phyloP scores from a whole-genome alignment of 2,797 vertebrate genomes.

The Clarias laeviceps region DNA sequence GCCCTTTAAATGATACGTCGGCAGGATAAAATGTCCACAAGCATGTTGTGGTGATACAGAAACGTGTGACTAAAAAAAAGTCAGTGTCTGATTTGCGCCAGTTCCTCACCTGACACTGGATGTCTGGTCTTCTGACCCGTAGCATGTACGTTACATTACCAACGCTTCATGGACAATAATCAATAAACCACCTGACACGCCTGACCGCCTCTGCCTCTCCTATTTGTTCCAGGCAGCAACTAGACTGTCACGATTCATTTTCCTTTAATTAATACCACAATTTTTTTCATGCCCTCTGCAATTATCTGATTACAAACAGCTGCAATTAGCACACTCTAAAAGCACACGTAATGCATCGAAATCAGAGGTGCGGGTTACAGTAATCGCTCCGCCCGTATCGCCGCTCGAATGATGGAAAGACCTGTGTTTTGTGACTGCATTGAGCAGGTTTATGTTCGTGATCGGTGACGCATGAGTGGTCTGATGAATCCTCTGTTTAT shows the following conservation, averaged over 20 bases:
- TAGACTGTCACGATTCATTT: not conserved
- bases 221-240: not conserved
- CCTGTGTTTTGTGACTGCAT: not conserved
- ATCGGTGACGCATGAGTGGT: conserved; percentile 12
- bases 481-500: conserved; percentile 4
- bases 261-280: not conserved
- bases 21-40: not conserved
- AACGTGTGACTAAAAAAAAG: not conserved
- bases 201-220: not conserved
- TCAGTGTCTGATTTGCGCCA: not conserved
- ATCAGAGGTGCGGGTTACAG: not conserved
- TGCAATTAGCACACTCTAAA: conserved; percentile 1
- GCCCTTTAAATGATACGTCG: no score
- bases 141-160: not conserved
- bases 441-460: not conserved
- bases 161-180: not conserved
- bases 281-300: conserved; percentile 6
- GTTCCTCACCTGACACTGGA: not conserved
- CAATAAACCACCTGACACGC: not conserved
- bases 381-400: not conserved
- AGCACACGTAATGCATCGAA: not conserved
- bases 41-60: not conserved
- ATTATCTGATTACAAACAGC: conserved; percentile 19
- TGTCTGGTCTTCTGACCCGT: not conserved
- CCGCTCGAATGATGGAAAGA: not conserved